Conservation (phyloP, 1,140 invertebrate genomes). For the Halotydeus destructor region DNA sequence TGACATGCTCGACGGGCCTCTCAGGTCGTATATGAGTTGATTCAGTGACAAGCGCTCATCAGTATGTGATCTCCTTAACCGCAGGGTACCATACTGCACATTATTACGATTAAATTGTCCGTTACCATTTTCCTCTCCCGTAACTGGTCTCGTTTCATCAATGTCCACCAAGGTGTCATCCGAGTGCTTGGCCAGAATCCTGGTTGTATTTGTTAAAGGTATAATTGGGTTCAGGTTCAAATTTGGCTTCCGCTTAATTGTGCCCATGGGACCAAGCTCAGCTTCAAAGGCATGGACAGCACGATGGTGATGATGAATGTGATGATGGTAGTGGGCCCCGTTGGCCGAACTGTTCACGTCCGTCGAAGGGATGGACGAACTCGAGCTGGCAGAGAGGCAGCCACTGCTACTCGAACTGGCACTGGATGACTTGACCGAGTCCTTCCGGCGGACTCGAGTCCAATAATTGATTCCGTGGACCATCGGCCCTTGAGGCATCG, state of each 20-base stretch:
- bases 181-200: slow-evolving; percentile 31
- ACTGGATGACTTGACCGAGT: slow-evolving; percentile 17
- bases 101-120: slow-evolving; percentile 10
- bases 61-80: background rate
- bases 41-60: background rate
- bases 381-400: slow-evolving; percentile 24
- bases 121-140: slow-evolving; percentile 5
- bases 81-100: background rate
- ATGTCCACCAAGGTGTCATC: slow-evolving; percentile 12
- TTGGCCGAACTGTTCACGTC: slow-evolving; percentile 36
- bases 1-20: slow-evolving; percentile 20
- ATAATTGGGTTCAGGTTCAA: slow-evolving; percentile 32
- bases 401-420: slow-evolving; percentile 20
- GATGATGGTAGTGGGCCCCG: background rate
- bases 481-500: too few species aligned
- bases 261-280: slow-evolving; percentile 35
- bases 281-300: slow-evolving; percentile 43
- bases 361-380: slow-evolving; percentile 39
- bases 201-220: slow-evolving; percentile 67
- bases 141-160: slow-evolving; percentile 6
- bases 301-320: background rate
- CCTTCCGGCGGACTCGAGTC: slow-evolving; percentile 13
- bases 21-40: slow-evolving; percentile 5
- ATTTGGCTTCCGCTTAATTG: slow-evolving; percentile 22
- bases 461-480: too few species aligned